phyloP scores from a whole-genome alignment of 2,113 vertebrate species.

The Pipa parva region DNA sequence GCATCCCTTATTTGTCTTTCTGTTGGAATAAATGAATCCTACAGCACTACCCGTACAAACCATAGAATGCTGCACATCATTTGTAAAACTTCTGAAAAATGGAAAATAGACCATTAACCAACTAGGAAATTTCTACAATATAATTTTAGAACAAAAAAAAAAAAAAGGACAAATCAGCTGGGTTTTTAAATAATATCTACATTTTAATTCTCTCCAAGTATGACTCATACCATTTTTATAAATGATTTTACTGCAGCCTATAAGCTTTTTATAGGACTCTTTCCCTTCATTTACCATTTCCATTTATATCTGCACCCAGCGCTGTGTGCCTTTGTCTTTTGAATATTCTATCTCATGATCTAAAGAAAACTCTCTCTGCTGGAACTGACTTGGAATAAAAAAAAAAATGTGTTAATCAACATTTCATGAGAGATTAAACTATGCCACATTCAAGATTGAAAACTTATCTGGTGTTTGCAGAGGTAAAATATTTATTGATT shows the following conservation, averaged over 20 bases:
- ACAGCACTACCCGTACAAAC: too few species aligned
- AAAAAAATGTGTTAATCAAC: neutral
- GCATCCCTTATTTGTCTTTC: too few species aligned
- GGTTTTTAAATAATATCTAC: neutral
- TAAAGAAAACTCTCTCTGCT: neutral
- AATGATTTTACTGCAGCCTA: neutral
- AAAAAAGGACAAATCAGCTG: neutral
- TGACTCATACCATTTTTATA: neutral
- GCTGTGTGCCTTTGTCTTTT: neutral
- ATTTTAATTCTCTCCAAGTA: conserved; percentile 5
- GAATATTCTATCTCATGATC: conserved; percentile 6
- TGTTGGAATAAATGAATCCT: too few species aligned
- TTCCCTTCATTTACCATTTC: neutral
- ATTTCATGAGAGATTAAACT: neutral
- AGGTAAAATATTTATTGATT: too few species aligned
- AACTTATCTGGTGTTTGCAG: neutral
- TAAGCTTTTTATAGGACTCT: conserved; percentile 7
- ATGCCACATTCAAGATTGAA: neutral
- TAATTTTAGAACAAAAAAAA: conserved; percentile 1
- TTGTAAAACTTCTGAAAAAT: too few species aligned
- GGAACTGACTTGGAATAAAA: neutral
- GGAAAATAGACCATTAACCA: too few species aligned
- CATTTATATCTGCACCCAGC: neutral
- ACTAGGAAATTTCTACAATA: neutral
- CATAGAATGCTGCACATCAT: too few species aligned